These are phyloP conservation scores for Philopedon plagiatum DNA, from an alignment of 2,888 invertebrate genomes.

Conservation along the genomic window DNA sequence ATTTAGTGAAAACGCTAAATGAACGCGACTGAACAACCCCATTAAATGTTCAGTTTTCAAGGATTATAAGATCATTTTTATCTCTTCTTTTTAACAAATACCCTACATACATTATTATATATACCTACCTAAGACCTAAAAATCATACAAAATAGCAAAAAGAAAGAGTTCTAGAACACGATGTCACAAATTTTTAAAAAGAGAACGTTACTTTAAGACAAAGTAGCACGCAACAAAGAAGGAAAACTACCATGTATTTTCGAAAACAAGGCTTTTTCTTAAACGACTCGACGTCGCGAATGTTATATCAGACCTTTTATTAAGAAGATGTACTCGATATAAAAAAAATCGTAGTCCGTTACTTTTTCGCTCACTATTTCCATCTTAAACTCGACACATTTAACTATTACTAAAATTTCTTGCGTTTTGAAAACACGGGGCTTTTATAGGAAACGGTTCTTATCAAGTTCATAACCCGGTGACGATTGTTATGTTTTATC, in stretches of 20 bases:
- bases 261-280: background rate
- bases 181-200: too few relatives aligned
- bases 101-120: too few relatives aligned
- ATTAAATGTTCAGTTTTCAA: too few relatives aligned
- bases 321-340: conserved; percentile 39
- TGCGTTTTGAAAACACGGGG: background rate
- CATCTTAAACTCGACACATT: conserved; percentile 33
- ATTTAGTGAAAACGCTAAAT: too few relatives aligned
- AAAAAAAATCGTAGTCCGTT: conserved; percentile 20
- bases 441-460: conserved; percentile 25
- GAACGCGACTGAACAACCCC: too few relatives aligned
- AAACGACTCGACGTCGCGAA: background rate
- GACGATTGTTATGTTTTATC: conserved; percentile 10
- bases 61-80: too few relatives aligned
- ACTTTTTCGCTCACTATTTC: conserved; percentile 28
- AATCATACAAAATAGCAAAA: too few relatives aligned
- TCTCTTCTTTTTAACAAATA: too few relatives aligned
- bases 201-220: too few relatives aligned
- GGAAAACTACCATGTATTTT: conserved; percentile 16
- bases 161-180: too few relatives aligned
- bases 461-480: conserved; percentile 43
- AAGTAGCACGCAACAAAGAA: conserved; percentile 16
- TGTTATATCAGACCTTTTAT: conserved; percentile 37
- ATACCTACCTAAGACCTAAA: too few relatives aligned
- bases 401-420: conserved; percentile 22